phyloP scores from a whole-genome alignment of 2,888 invertebrate genomes.

The Dynastes grantii region DNA sequence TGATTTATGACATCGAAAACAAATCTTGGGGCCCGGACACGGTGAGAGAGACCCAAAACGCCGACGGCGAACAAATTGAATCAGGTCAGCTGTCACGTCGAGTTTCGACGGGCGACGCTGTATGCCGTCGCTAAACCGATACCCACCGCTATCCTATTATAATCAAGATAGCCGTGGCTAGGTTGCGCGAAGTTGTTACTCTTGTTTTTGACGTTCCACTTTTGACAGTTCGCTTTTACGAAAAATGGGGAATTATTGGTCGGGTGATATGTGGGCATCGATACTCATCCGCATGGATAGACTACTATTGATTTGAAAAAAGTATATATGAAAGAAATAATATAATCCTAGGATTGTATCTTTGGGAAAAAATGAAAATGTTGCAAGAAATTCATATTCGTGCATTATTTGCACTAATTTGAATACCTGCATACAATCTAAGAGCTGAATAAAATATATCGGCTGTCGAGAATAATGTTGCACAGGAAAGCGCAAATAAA shows the following conservation, averaged over 20 bases:
- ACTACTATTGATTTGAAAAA: background rate
- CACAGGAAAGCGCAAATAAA: no score
- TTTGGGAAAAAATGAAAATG: no score
- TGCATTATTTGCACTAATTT: no score
- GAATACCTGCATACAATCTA: no score
- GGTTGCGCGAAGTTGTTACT: conserved; percentile 48
- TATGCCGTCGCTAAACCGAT: no score
- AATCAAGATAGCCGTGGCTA: conserved; percentile 56
- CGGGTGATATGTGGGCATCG: background rate
- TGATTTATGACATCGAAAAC: conserved; percentile 70
- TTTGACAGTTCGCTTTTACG: conserved; percentile 1
- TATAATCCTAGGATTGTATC: no score
- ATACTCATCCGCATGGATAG: background rate
- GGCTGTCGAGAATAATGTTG: no score
- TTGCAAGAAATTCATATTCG: no score
- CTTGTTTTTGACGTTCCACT: conserved; percentile 13
- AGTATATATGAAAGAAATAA: no score
- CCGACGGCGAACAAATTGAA: conserved; percentile 66
- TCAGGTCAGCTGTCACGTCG: conserved; percentile 68
- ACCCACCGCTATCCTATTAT: conserved; percentile 45
- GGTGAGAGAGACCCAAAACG: conserved; percentile 39
- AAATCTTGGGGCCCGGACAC: conserved; percentile 66
- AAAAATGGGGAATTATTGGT: conserved; percentile 9
- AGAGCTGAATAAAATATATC: no score
- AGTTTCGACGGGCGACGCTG: conserved; percentile 56